Conservation (phyloP, 2,797 vertebrate species). For the Hephaestus fuliginosus region DNA sequence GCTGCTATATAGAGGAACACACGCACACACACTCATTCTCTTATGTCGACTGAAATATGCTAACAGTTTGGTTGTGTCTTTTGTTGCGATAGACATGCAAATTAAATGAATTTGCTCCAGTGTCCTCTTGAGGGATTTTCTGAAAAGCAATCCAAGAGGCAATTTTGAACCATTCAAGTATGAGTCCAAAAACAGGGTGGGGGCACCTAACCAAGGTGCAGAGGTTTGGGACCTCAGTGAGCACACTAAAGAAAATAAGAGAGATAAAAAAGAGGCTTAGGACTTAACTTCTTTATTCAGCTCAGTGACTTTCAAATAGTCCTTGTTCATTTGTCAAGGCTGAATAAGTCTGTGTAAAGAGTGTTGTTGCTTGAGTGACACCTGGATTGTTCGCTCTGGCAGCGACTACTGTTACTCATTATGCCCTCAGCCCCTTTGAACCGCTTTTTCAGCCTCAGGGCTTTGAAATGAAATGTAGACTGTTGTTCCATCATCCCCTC, state of each 20-base stretch:
- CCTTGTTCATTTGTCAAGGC: conserved; percentile 78
- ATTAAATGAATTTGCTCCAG: conserved; percentile 73
- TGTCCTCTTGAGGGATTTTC: conserved; percentile 82
- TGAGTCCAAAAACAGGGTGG: conserved; percentile 65
- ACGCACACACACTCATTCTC: conserved; percentile 9
- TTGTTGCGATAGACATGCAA: conserved; percentile 78
- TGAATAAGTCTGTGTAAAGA: conserved; percentile 71
- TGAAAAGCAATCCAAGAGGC: conserved; percentile 82
- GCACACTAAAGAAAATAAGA: conserved; percentile 63
- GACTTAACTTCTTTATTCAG: conserved; percentile 76
- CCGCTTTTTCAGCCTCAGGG: conserved; percentile 17
- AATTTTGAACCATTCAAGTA: conserved; percentile 85
- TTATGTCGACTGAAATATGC: conserved; percentile 51
- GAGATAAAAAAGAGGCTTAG: conserved; percentile 74
- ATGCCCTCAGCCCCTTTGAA: conserved; percentile 57
- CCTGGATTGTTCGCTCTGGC: conserved; percentile 69
- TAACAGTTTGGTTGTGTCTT: conserved; percentile 47
- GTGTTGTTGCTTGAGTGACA: conserved; percentile 74
- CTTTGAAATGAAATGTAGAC: conserved; percentile 69
- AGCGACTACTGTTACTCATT: conserved; percentile 70
- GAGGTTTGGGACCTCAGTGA: conserved; percentile 56
- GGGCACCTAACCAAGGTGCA: conserved; percentile 64
- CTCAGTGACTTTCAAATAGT: conserved; percentile 73
- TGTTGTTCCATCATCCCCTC: conserved; percentile 34
- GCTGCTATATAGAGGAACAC: conserved; percentile 8